Percentiles rank a stretch among this genome's conserved stretches.
These are phyloP conservation scores for Coranthus polyacanthus DNA, from an alignment of 2,797 vertebrate genomes.

Conservation along the genomic window DNA sequence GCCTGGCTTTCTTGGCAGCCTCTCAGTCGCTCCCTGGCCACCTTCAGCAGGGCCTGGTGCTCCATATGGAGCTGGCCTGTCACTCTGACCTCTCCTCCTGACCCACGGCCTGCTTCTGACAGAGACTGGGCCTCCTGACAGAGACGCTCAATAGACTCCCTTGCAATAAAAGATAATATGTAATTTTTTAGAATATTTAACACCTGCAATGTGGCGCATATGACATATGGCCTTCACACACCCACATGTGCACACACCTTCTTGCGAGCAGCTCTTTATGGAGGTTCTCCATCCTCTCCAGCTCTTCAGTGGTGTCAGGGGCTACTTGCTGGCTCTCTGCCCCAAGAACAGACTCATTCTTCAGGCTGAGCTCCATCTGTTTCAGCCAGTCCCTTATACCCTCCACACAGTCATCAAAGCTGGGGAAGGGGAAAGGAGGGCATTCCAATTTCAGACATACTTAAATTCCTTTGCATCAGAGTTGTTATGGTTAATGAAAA, in stretches of 20 bases:
- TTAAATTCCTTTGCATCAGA: constrained; percentile 19
- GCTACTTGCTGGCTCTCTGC: constrained; percentile 87
- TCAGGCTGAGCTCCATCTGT: constrained; percentile 90
- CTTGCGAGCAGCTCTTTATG: constrained; percentile 89
- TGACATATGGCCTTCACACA: constrained; percentile 18
- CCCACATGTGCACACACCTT: constrained; percentile 82
- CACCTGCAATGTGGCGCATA: neutral
- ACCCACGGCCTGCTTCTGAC: constrained; percentile 87
- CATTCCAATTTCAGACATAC: constrained; percentile 16
- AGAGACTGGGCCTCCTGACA: constrained; percentile 90
- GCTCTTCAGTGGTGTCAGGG: constrained; percentile 89
- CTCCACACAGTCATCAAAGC: constrained; percentile 90
- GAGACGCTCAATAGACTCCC: constrained; percentile 91
- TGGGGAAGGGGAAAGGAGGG: constrained; percentile 50
- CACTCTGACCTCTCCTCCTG: constrained; percentile 86
- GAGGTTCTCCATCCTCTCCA: constrained; percentile 91
- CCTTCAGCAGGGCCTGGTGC: constrained; percentile 90
- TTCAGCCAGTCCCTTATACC: constrained; percentile 89
- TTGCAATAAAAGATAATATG: constrained; percentile 61
- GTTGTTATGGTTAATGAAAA: no score
- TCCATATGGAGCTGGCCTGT: constrained; percentile 88
- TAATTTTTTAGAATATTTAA: constrained; percentile 15
- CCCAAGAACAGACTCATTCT: constrained; percentile 82
- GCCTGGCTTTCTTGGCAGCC: constrained; percentile 92
- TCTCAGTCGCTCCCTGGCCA: constrained; percentile 87